phyloP scores from a whole-genome alignment of 1,140 invertebrate genomes.

The Pogonomyrmex barbatus region DNA sequence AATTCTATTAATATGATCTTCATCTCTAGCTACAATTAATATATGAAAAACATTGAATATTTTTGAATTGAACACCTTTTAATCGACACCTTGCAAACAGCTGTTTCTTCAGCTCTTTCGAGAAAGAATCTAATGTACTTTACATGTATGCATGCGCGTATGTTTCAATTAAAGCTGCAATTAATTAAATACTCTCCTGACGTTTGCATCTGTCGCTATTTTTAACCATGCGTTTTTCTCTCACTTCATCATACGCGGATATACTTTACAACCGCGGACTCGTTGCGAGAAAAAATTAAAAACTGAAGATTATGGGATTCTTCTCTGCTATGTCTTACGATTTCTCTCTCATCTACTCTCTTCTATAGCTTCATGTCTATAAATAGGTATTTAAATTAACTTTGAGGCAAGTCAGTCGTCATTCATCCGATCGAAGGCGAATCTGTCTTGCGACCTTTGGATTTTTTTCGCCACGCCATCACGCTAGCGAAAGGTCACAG shows the following conservation, averaged over 20 bases:
- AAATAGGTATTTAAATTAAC: conserved; percentile 63
- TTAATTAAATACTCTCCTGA: conserved; percentile 40
- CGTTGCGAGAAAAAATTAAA: conserved; percentile 8
- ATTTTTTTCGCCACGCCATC: conserved; percentile 24
- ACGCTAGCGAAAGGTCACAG: conserved; percentile 42
- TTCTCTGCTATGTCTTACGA: background rate
- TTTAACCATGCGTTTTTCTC: background rate
- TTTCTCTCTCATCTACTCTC: background rate
- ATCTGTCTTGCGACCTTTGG: conserved; percentile 62
- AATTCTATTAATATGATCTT: background rate
- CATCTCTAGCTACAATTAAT: background rate
- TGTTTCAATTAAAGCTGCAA: conserved; percentile 30
- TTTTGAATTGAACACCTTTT: background rate
- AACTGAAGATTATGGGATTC: conserved; percentile 22
- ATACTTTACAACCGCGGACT: background rate
- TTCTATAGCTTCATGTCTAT: conserved; percentile 28
- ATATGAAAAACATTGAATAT: background rate
- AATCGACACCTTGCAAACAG: background rate
- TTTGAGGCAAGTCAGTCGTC: conserved; percentile 46
- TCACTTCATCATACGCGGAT: background rate
- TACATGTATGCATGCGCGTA: background rate
- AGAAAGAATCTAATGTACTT: background rate
- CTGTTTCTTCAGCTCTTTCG: background rate
- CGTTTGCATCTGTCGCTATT: background rate
- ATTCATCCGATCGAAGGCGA: conserved; percentile 53